A percentile compares a stretch with the other conserved stretches of the same genome.
Evolutionary conservation across 2,888 invertebrate genomes (phyloP).

Genomic region (Ernsta delagoae): DNA sequence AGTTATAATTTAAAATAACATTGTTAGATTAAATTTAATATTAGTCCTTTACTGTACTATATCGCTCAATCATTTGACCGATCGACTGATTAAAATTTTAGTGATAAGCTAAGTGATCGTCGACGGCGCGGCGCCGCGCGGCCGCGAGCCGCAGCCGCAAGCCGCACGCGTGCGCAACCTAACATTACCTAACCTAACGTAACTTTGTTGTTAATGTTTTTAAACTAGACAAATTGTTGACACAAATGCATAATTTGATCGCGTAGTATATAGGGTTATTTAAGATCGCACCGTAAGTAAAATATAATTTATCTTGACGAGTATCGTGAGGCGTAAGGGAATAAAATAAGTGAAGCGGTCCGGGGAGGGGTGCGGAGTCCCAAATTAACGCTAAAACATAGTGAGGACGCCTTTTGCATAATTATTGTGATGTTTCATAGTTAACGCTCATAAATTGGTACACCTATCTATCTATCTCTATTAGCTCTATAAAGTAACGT

Average conservation of each 20-base stretch:
- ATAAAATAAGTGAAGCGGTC: conserved; percentile 75
- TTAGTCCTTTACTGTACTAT: conserved; percentile 85
- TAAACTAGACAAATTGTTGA: conserved; percentile 78
- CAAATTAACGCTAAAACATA: conserved; percentile 75
- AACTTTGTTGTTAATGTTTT: conserved; percentile 72
- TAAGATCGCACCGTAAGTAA: conserved; percentile 84
- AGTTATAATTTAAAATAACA: conserved; percentile 84
- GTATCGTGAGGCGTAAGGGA: conserved; percentile 71
- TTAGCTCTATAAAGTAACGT: conserved; percentile 72
- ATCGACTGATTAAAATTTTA: conserved; percentile 86
- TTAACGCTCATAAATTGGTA: conserved; percentile 74
- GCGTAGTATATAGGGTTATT: conserved; percentile 82
- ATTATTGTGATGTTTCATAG: conserved; percentile 77
- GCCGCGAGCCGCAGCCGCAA: conserved; percentile 43
- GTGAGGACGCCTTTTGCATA: conserved; percentile 65
- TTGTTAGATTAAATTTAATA: conserved; percentile 85
- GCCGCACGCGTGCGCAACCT: conserved; percentile 12
- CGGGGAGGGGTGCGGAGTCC: conserved; percentile 77
- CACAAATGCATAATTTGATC: conserved; percentile 81
- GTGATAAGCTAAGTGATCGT: conserved; percentile 83
- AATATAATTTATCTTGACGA: conserved; percentile 82
- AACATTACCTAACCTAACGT: conserved; percentile 57
- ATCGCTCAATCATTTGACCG: conserved; percentile 85
- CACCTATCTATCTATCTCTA: conserved; percentile 64
- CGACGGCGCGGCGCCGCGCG: conserved; percentile 51